A percentile compares a stretch with the other conserved stretches of the same genome.
Evolutionary conservation across 2,797 vertebrate species (phyloP).

Genomic region (Xenentodon cancila): DNA sequence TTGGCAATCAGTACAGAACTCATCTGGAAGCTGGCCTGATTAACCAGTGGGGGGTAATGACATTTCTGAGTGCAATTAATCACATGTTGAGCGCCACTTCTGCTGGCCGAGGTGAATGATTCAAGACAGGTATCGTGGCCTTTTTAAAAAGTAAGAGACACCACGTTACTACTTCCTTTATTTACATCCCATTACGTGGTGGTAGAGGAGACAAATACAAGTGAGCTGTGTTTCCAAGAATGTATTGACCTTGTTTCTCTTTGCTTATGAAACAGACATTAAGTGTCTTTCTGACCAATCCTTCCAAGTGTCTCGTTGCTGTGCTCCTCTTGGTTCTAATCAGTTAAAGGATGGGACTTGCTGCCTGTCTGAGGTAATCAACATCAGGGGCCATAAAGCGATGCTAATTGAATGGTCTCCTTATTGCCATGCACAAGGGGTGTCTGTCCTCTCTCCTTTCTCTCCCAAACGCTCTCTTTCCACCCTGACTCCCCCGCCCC

Average conservation of each 20-base stretch:
- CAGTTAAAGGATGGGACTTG: conserved; percentile 78
- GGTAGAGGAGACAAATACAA: conserved; percentile 49
- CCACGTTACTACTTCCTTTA: conserved; percentile 27
- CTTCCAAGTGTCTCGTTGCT: conserved; percentile 56
- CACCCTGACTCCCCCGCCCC: conserved; percentile 60
- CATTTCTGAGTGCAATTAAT: conserved; percentile 71
- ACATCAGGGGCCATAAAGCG: conserved; percentile 82
- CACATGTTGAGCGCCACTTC: conserved; percentile 44
- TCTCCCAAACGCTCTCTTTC: conserved; percentile 37
- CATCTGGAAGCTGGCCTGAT: conserved; percentile 58
- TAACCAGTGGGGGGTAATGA: conserved; percentile 59
- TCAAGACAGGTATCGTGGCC: conserved; percentile 6
- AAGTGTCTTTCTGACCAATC: conserved; percentile 63
- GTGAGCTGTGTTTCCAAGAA: conserved; percentile 52
- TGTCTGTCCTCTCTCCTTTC: conserved; percentile 44
- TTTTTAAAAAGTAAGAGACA: conserved; percentile 21
- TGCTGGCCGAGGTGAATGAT: conserved; percentile 22
- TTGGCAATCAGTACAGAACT: conserved; percentile 62
- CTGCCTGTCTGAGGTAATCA: conserved; percentile 84
- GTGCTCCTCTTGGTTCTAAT: conserved; percentile 79
- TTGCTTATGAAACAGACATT: conserved; percentile 75
- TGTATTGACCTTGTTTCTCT: conserved; percentile 74
- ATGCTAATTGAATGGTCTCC: conserved; percentile 84
- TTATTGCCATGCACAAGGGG: conserved; percentile 83
- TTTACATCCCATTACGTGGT: conserved; percentile 64